Base-by-base conservation (phyloP, 1,140 invertebrate species). In the Homarus americanus region DNA sequence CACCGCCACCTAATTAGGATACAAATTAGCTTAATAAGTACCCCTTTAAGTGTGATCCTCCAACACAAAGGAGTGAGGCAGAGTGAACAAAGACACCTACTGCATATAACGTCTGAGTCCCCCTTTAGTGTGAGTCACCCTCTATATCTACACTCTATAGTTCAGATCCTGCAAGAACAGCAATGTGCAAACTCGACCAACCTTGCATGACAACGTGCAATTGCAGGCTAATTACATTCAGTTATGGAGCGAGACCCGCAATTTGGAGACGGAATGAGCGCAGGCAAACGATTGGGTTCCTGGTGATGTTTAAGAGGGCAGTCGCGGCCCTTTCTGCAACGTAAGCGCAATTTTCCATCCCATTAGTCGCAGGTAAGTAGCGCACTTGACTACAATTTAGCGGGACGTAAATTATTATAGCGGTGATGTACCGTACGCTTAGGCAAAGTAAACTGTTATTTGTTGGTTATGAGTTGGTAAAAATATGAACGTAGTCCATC, bases 131-230 rank as follows among this genome's bases (percentile, higher is more conserved):
- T n/a, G n/a, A n/a, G n/a, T n/a, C n/a, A n/a, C n/a, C n/a, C n/a
- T n/a, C n/a, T n/a, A n/a, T n/a, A n/a, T n/a, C n/a, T n/a, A n/a
- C n/a, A n/a, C n/a, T n/a, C n/a, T n/a, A n/a, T n/a, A n/a, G n/a
- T n/a, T n/a, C n/a, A n/a, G n/a, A n/a, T n/a, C 12, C 17, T 17
- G 17, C 12, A 58, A 9, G 3, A 58, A 58, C 10, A 58, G 17
- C 53, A 49, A 53, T 17, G 58, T 83, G 80, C 20, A 66, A 69
- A 69, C 3, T 83, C 80, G 17, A 40, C 80, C 80, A 69, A 12
- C 58, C 34, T 66, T 69, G 53, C 80, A 83, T 83, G 80, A 83
- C 80, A 69, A 69, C 80, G 17, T 36, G 20, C 63, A 83, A 83
- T 83, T 69, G 58, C 34, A 1, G 36, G 36, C 53, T 83, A 83